Base-by-base conservation (phyloP, 1,140 invertebrate species). In the Sitobion miscanthi region DNA sequence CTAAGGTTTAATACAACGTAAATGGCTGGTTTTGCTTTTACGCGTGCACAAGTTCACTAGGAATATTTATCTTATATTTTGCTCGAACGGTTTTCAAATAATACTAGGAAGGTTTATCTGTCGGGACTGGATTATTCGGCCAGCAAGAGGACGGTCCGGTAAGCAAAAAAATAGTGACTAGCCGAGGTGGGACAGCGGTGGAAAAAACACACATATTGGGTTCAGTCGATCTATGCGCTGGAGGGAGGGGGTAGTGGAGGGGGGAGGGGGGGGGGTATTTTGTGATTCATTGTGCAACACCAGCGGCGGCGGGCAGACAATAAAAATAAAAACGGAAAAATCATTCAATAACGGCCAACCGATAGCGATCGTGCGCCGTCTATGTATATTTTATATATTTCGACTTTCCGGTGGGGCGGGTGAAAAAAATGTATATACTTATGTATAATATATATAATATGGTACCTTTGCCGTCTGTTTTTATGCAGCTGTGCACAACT, bases 401-500 rank as follows among this genome's bases (percentile, higher is more conserved):
- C 82, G 91, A 85, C 82, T 93, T 93, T 92, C 91, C 77, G 91
- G 47, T 92, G 47, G 77, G 90, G 69, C 5, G 62, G 23, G 62
- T 25, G 54, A n/a, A 38, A 47, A 90, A 90, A 54, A 90, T 69
- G 77, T 45, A 45, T 86, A 86, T 42, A 25, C 42, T 30, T 86
- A 45, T 45, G 25, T 86, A 86, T 86, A n/a, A 45, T 69, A 91
- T 20, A 69, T 69, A 91, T 91, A 69, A 77, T 91, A 57, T 42
- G 54, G 38, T 89, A 91, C 90, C 90, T 85, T 54, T 77, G 20
- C 45, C n/a, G 91, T 85, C 47, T 54, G 91, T 85, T 91, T 86
- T n/a, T 45, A 54, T 57, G 82, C 91, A 93, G 91, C 91, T 93
- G 91, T 93, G 91, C 49, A 93, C 49, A 85, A 93, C 91, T 85